Evolutionary conservation across 1,140 invertebrate species (phyloP).

Genomic region (Lutraria rhynchaena): DNA sequence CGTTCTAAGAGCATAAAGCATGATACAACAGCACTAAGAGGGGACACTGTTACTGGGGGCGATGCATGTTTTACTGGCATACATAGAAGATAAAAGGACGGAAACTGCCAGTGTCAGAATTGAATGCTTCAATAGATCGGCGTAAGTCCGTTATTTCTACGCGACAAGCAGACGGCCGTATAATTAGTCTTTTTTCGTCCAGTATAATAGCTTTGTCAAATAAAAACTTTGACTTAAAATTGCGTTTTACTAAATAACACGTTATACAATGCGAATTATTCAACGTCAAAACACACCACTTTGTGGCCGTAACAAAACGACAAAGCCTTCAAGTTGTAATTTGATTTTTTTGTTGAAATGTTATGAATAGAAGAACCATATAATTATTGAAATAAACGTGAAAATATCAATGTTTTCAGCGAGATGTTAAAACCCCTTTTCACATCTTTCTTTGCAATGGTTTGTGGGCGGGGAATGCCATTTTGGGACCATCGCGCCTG

Average conservation of each 20-base stretch:
- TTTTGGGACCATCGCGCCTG: conserved; percentile 23
- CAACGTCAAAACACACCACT: neutral
- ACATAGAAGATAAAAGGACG: neutral
- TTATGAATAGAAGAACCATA: conserved; percentile 15
- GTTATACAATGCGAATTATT: conserved; percentile 34
- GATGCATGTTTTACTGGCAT: no score
- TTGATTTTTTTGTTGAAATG: conserved; percentile 15
- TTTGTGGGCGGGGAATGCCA: conserved; percentile 30
- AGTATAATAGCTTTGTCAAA: conserved; percentile 28
- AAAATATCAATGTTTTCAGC: conserved; percentile 44
- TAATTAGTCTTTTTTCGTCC: conserved; percentile 24
- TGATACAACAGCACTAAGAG: no score
- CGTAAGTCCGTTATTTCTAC: conserved; percentile 18
- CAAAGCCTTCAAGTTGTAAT: conserved; percentile 23
- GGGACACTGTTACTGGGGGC: no score
- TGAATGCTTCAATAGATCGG: neutral
- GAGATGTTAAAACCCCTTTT: conserved; percentile 19
- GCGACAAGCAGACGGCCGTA: conserved; percentile 14
- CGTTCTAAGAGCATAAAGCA: no score
- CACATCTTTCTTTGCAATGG: neutral
- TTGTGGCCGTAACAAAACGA: conserved; percentile 9
- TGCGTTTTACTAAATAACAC: conserved; percentile 40
- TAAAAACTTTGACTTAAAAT: conserved; percentile 46
- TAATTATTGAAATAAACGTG: conserved; percentile 8
- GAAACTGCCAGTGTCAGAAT: conserved; percentile 34